These are phyloP conservation scores for Solea solea DNA, from an alignment of 2,113 vertebrate genomes.

Conservation along the genomic window DNA sequence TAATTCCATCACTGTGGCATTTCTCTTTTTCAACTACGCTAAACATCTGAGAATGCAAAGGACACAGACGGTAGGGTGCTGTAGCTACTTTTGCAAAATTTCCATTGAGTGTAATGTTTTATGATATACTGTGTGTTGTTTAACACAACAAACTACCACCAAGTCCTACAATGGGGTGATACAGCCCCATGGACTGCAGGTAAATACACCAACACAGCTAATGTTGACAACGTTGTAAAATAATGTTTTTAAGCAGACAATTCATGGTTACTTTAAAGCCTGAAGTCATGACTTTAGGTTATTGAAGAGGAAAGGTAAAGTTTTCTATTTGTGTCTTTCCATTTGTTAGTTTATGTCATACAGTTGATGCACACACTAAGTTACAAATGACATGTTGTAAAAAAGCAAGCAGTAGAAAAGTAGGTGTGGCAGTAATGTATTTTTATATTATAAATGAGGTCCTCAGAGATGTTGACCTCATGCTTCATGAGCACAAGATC, in stretches of 20 bases:
- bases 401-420: neutral
- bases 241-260: neutral
- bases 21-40: too few relatives aligned
- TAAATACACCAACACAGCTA: neutral
- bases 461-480: constrained; percentile 7
- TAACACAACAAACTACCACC: neutral
- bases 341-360: neutral
- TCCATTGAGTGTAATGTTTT: neutral
- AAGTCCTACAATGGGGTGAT: neutral
- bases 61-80: neutral
- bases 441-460: constrained; percentile 1
- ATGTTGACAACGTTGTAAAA: constrained; percentile 4
- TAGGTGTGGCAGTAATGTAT: neutral
- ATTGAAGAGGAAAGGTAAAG: too few relatives aligned
- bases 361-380: neutral
- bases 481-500: constrained; percentile 9
- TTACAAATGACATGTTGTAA: neutral
- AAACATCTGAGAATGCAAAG: neutral
- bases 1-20: too few relatives aligned
- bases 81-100: neutral
- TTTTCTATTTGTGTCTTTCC: neutral
- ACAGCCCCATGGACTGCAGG: neutral
- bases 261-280: neutral
- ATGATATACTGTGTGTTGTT: neutral
- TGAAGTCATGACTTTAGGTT: neutral